Base-by-base conservation (phyloP, 2,888 invertebrate species). In the Antheraea assamensis region DNA sequence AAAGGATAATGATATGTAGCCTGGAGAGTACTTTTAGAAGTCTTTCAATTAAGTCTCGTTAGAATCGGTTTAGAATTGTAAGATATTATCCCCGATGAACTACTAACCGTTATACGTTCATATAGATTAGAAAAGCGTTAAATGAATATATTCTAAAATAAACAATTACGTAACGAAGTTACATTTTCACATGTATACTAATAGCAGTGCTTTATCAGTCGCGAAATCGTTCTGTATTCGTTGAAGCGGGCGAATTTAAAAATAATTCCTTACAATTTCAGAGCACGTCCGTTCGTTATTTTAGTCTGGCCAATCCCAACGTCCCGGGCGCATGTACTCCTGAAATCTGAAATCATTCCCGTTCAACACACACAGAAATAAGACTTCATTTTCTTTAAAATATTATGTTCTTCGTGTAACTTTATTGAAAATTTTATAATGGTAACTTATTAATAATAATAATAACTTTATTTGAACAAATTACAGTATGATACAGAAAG, bases 231-330 rank as follows among this genome's bases (percentile, higher is more conserved):
- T 80, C 79, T 80, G 79, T 80, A 83, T 82, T 81, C 81, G 77
- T 76, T 72, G 75, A 78, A 76, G 81, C 79, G 75, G 76, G 78
- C 79, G 79, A 82, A 85, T 84, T 87, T 88, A 86, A 90, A 89
- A 90, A 91, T 90, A 87, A 88, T 90, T 85, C 85, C 85, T 90
- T 92, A 87, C 81, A 86, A 83, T 90, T 92, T 89, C 92, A 85
- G 84, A 84, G 87, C 93, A 93, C 92, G 93, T 93, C 76, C 90
- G 82, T 86, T 82, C 87, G 90, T 92, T 92, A 92, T 90, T 90
- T 88, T 87, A 85, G 91, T 87, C 88, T 87, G 84, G 84, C 87
- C 90, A 88, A 90, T 92, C 89, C 86, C 84, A 80, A 78, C 87
- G 89, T 88, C 87, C 90, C 84, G 86, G 81, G 85, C 83, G 79